Evolutionary conservation across 2,888 invertebrate species (phyloP), one percentile per base, ranked within the genome.

Genomic region (Glaucopsyche alexis): DNA sequence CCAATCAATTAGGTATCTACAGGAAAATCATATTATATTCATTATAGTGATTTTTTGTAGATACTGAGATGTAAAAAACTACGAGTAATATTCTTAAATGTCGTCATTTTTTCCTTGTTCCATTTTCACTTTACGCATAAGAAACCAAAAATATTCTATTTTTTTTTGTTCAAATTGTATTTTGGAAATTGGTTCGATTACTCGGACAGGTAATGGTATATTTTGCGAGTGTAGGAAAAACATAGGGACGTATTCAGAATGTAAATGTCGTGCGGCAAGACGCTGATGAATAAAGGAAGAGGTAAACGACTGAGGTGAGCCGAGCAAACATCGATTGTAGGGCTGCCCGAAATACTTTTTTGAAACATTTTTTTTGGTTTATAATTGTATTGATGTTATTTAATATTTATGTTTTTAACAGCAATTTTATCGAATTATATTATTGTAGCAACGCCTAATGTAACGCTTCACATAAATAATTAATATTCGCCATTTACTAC

Each of bases 271-370:
- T 74, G 74, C 75, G 76, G 72, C 72, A 77, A 77, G 80, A 74
- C 74, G 74, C 84, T 87, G 85, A 86, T 90, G 87, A 90, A 90
- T 90, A 90, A 90, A 85, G 85, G 83, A 90, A 83, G 80, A 89
- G 88, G 88, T 87, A 86, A 87, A 85, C 86, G 82, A 84, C 80
- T 77, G 83, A 84, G 85, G 87, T 81, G 85, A 78, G 80, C 79
- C 79, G 77, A 76, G 84, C 81, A 85, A 86, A 87, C 86, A 87
- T 70, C 11, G 49, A 49, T 1, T 66, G 8, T 66, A 80, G 78
- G 79, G 80, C 9, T 77, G 78, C 42, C 49, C 38, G 19, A 9
- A 19, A 11, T 14, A 49, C 3, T 14, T 60, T 55, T 42, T n/a
- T 14, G n/a, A n/a, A n/a, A n/a, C 16, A 72, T 7, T 40, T 65